Conservation (phyloP, 2,888 invertebrate species). For the Ypsolopha sequella region DNA sequence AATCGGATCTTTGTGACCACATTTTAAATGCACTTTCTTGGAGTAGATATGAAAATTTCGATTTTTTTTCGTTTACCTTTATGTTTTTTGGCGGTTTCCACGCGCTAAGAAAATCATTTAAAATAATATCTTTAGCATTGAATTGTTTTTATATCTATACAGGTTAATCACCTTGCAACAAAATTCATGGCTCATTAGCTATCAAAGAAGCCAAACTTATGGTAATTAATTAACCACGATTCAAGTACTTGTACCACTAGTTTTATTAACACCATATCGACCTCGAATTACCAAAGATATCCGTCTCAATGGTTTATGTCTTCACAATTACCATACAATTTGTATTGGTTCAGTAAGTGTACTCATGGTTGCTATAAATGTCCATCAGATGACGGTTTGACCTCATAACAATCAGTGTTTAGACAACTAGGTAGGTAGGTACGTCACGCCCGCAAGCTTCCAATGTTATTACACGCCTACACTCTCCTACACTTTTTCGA, state of each 20-base stretch:
- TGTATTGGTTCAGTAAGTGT: neutral
- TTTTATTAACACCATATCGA: neutral
- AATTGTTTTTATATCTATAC: no score
- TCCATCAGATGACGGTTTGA: conserved; percentile 17
- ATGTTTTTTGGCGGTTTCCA: no score
- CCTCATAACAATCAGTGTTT: conserved; percentile 28
- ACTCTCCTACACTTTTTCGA: conserved; percentile 1
- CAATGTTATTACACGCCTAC: conserved; percentile 47
- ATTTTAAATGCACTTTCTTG: no score
- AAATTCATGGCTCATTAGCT: neutral
- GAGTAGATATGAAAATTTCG: no score
- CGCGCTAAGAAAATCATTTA: no score
- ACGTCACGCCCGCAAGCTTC: conserved; percentile 20
- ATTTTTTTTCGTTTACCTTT: no score
- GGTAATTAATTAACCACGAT: neutral
- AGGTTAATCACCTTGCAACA: no score
- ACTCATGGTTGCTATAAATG: conserved; percentile 8
- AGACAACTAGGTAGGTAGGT: no score
- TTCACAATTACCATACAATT: neutral
- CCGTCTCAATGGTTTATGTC: neutral
- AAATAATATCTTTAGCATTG: no score
- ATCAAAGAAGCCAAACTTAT: neutral
- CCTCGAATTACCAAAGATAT: neutral
- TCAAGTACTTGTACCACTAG: neutral
- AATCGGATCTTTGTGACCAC: no score